Evolutionary conservation across 2,888 invertebrate genomes (phyloP), one percentile per base, ranked within the genome.

Genomic region (Cataglyphis livida): DNA sequence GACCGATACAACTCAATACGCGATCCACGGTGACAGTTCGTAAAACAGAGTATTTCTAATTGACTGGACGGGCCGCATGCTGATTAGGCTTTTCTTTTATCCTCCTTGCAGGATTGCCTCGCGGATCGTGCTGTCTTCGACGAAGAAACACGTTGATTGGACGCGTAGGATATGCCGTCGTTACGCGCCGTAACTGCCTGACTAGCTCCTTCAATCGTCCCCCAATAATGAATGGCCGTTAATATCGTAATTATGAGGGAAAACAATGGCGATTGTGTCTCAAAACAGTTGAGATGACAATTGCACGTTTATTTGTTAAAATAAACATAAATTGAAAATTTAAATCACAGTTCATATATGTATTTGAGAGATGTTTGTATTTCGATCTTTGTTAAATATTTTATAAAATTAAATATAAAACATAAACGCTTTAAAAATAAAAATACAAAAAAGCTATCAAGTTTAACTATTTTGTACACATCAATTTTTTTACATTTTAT

Each of bases 1-100:
- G 93, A 91, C 92, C 93, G 93, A 93, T 94, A 94, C 94, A 94
- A 94, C 94, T 94, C 94, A 94, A 94, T 94, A 94, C 92, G 88
- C 92, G 92, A 92, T 91, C 90, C 91, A 75, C 91, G 90, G 92
- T 93, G 93, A 93, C 94, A 93, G 94, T 94, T 92, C 93, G 94
- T 94, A 94, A 94, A 94, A 94, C 94, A 94, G 94, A 93, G 91
- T 92, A 93, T 94, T 93, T 93, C 94, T 94, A 94, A 94, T 94
- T 94, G 93, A 93, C 93, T 94, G 92, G 91, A 92, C 91, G 92
- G 91, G 91, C 93, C 92, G 94, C 93, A 94, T 93, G 94, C 92
- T 94, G 93, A 94, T 94, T 93, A 94, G 93, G 91, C 91, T 93
- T 93, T 93, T 93, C 92, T 93, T 92, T 92, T 90, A 91, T 89